These are phyloP conservation scores for Rhamphomyia laevipes DNA, from an alignment of 2,888 invertebrate genomes.

Conservation along the genomic window DNA sequence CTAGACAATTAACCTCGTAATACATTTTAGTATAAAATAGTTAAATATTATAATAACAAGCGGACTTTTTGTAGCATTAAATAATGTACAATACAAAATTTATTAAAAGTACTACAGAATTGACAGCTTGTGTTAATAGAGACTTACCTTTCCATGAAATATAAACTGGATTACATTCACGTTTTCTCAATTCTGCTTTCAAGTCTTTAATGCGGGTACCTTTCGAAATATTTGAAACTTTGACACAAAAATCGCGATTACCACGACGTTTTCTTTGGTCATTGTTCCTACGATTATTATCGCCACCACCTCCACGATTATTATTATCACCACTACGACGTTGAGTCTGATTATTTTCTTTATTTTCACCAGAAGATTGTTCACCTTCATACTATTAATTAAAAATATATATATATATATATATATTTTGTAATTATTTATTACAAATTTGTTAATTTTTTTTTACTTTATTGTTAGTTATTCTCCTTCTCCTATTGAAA, in stretches of 20 bases:
- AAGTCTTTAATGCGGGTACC: conserved; percentile 61
- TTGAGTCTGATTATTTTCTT: conserved; percentile 15
- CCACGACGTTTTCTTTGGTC: conserved; percentile 14
- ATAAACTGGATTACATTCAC: conserved; percentile 62
- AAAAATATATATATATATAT: conserved; percentile 1
- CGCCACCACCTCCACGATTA: not conserved
- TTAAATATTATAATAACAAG: too few relatives aligned
- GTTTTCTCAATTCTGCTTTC: conserved; percentile 58
- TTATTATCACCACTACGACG: not conserved
- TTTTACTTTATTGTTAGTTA: conserved; percentile 18
- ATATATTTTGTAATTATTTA: too few relatives aligned
- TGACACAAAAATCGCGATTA: conserved; percentile 31
- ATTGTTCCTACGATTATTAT: not conserved
- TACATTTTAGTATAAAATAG: too few relatives aligned
- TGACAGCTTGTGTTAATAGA: too few relatives aligned
- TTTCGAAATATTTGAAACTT: conserved; percentile 61
- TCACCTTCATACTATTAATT: conserved; percentile 34
- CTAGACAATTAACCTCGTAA: too few relatives aligned
- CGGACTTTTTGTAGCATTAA: too few relatives aligned
- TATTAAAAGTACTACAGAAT: too few relatives aligned
- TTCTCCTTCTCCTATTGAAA: conserved; percentile 17
- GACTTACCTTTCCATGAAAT: conserved; percentile 59
- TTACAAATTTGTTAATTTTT: not conserved
- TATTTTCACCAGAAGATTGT: conserved; percentile 31
- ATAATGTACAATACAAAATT: too few relatives aligned